phyloP scores from a whole-genome alignment of 2,888 invertebrate species.

The Allolobophora icterica region DNA sequence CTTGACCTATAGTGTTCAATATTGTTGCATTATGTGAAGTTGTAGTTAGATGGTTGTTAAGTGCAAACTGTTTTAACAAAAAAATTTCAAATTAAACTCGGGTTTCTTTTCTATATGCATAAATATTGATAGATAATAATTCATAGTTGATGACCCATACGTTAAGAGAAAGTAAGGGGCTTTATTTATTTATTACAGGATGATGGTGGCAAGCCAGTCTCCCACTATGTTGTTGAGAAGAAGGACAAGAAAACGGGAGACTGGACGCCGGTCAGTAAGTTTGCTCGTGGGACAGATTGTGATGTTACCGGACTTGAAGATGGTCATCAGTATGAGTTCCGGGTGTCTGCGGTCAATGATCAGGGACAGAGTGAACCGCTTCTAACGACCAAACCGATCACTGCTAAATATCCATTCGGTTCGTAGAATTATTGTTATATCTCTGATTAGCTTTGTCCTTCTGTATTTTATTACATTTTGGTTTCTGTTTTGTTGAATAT shows the following conservation, averaged over 20 bases:
- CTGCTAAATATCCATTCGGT: conserved; percentile 96
- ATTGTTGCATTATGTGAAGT: not conserved
- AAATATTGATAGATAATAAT: not conserved
- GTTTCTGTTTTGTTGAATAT: not conserved
- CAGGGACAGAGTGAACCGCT: conserved; percentile 95
- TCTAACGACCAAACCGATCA: conserved; percentile 83
- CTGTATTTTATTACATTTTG: not conserved
- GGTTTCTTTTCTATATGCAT: not conserved
- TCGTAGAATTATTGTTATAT: conserved; percentile 46
- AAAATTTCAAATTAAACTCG: too few relatives aligned
- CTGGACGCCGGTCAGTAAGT: conserved; percentile 72
- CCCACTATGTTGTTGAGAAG: conserved; percentile 95
- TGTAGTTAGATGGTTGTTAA: not conserved
- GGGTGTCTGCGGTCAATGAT: conserved; percentile 96
- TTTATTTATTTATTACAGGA: conserved; percentile 68
- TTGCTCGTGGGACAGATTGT: conserved; percentile 67
- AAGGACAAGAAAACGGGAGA: conserved; percentile 75
- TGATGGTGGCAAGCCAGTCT: conserved; percentile 93
- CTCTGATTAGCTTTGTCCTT: not conserved
- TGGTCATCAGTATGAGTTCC: conserved; percentile 83
- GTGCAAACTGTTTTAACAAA: not conserved
- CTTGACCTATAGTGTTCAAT: not conserved
- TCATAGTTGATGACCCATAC: not conserved
- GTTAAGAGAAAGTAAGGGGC: conserved; percentile 58
- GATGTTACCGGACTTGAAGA: conserved; percentile 89